phyloP scores from a whole-genome alignment of 2,888 invertebrate genomes.

The Torymus tubicola region DNA sequence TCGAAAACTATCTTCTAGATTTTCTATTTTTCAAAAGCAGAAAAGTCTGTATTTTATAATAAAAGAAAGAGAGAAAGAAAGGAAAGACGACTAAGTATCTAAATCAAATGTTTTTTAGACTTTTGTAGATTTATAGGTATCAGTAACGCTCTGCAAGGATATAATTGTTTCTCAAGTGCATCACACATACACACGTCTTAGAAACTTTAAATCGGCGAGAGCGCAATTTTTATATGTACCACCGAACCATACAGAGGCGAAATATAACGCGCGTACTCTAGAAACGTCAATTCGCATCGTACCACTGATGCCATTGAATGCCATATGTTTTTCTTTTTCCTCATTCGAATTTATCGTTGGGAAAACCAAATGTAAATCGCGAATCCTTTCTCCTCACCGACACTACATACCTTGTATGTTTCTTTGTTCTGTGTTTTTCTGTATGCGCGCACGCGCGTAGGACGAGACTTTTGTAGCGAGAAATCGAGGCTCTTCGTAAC shows the following conservation, averaged over 20 bases:
- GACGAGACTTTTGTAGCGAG: not conserved
- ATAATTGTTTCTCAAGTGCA: conserved; percentile 22
- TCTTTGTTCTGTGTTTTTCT: conserved; percentile 10
- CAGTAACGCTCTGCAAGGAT: conserved; percentile 1
- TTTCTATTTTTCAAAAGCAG: conserved; percentile 43
- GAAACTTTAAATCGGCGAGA: not conserved
- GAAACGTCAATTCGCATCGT: conserved; percentile 18
- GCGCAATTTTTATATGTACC: conserved; percentile 5
- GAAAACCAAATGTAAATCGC: too few relatives aligned
- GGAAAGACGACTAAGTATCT: too few relatives aligned
- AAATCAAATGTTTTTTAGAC: conserved; percentile 46
- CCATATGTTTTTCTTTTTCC: too few relatives aligned
- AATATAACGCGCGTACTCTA: not conserved
- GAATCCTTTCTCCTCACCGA: too few relatives aligned
- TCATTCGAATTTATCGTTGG: too few relatives aligned
- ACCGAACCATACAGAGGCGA: not conserved
- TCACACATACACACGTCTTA: not conserved
- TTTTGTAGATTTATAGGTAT: conserved; percentile 36
- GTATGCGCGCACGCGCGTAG: conserved; percentile 11
- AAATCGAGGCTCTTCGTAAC: conserved; percentile 29
- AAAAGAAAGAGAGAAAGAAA: conserved; percentile 1
- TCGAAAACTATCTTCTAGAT: conserved; percentile 27
- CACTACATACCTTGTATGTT: not conserved
- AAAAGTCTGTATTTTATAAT: conserved; percentile 44
- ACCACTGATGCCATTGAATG: too few relatives aligned